These are phyloP conservation scores for Cryptocephalus primarius DNA, from an alignment of 2,888 invertebrate species.

Conservation along the genomic window DNA sequence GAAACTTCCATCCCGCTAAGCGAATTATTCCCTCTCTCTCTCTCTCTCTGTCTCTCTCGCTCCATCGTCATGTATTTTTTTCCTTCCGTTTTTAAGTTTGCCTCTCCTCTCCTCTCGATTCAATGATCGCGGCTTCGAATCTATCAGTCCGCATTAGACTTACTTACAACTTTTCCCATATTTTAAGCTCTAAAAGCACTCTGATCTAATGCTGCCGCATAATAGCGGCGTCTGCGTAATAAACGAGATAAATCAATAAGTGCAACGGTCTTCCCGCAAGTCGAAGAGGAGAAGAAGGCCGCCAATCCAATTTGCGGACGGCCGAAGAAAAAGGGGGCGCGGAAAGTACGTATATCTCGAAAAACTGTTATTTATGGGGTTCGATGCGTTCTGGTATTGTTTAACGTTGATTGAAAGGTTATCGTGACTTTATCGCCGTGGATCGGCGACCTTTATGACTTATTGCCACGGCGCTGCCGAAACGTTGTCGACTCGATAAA, in stretches of 20 bases:
- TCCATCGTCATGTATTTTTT: neutral
- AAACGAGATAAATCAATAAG: constrained; percentile 25
- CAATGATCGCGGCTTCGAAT: constrained; percentile 25
- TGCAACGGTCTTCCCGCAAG: constrained; percentile 11
- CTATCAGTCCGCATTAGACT: constrained; percentile 33
- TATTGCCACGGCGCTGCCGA: too few species aligned
- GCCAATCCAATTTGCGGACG: constrained; percentile 12
- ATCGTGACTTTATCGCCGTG: too few species aligned
- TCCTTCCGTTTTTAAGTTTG: neutral
- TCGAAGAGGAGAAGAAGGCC: constrained; percentile 4
- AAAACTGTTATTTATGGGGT: too few species aligned
- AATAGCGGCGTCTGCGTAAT: constrained; percentile 20
- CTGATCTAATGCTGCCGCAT: constrained; percentile 23
- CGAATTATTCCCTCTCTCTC: neutral
- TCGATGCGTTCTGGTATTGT: too few species aligned
- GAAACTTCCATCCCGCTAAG: too few species aligned
- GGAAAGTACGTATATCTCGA: constrained; percentile 5
- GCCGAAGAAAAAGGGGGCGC: constrained; percentile 9
- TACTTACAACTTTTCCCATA: constrained; percentile 35
- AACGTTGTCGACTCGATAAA: too few species aligned
- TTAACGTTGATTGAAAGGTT: too few species aligned
- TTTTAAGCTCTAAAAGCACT: constrained; percentile 29
- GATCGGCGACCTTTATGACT: too few species aligned
- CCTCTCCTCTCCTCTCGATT: neutral
- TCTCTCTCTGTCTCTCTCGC: constrained; percentile 3